A percentile compares a stretch with the other conserved stretches of the same genome.
Evolutionary conservation across 2,113 vertebrate species (phyloP).

Genomic region (Barbus barbus): DNA sequence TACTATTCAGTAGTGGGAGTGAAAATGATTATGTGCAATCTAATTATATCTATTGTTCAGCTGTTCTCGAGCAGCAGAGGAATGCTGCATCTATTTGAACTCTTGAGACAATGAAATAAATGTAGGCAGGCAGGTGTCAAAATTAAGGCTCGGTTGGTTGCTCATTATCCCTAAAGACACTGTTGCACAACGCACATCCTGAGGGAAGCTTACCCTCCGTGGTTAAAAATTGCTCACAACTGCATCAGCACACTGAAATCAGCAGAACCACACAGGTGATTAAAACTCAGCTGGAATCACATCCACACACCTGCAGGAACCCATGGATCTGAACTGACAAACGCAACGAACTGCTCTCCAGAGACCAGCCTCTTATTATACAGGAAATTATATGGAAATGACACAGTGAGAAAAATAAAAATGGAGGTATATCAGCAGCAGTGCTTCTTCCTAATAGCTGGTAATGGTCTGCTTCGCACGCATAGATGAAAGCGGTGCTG

Average conservation of each 20-base stretch:
- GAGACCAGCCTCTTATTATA: background rate
- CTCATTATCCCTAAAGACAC: conserved; percentile 45
- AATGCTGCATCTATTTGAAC: conserved; percentile 36
- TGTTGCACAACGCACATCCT: conserved; percentile 23
- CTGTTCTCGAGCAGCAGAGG: background rate
- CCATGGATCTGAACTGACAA: too few relatives aligned
- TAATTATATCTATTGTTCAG: conserved; percentile 3
- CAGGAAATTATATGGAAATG: background rate
- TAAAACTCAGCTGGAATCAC: background rate
- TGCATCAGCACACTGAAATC: conserved; percentile 14
- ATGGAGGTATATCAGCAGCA: background rate
- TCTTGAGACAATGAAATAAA: conserved; percentile 21
- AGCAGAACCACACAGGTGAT: background rate
- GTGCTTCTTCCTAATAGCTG: conserved; percentile 2
- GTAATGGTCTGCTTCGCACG: background rate
- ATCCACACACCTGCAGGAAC: conserved; percentile 30
- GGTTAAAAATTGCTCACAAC: conserved; percentile 38
- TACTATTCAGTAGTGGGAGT: background rate
- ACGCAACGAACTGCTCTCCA: background rate
- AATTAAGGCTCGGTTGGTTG: conserved; percentile 28
- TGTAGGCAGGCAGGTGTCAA: conserved; percentile 47
- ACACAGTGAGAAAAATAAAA: background rate
- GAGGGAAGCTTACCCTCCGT: conserved; percentile 28
- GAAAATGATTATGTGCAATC: background rate
- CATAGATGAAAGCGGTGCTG: conserved; percentile 38